These are phyloP conservation scores for Clarias gariepinus DNA, from an alignment of 2,113 vertebrate genomes.

Conservation along the genomic window DNA sequence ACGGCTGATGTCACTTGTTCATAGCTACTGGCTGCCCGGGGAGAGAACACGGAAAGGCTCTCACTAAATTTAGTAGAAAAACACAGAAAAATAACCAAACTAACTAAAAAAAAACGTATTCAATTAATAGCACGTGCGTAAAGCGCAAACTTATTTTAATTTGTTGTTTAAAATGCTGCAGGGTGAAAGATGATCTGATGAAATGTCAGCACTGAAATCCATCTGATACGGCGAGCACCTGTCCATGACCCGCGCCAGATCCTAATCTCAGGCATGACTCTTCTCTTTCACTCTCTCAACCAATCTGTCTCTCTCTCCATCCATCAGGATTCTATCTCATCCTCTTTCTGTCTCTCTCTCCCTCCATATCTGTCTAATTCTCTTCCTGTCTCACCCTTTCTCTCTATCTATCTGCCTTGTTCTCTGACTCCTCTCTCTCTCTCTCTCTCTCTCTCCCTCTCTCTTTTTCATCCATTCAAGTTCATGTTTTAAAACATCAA, in stretches of 20 bases:
- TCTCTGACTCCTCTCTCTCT: background rate
- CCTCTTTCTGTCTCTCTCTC: background rate
- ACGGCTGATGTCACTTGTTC: too few species aligned
- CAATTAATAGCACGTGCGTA: background rate
- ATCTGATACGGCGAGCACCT: slow-evolving; percentile 3
- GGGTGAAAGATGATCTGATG: background rate
- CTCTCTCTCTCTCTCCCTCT: background rate
- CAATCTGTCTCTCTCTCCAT: background rate
- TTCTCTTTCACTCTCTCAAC: background rate
- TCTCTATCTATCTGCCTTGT: background rate
- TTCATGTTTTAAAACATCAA: slow-evolving; percentile 29
- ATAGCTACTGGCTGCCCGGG: too few species aligned
- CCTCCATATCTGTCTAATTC: background rate
- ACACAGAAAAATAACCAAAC: too few species aligned
- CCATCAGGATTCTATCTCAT: background rate
- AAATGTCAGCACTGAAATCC: slow-evolving; percentile 3
- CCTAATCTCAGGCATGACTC: background rate
- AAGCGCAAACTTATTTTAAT: background rate
- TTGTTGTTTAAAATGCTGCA: background rate
- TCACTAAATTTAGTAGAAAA: too few species aligned
- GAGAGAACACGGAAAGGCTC: too few species aligned
- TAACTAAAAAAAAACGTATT: too few species aligned
- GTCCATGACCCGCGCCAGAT: background rate
- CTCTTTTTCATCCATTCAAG: background rate
- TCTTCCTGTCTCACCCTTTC: background rate